These are phyloP conservation scores for Rattus norvegicus DNA, from an alignment of 2,113 vertebrate species.

Conservation along the genomic window GRCr8 NC_086023.1:159306501-159307000, in stretches of 20 bases:
- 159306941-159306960: neutral
- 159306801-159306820: too few species aligned
- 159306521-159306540: neutral
- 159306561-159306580: neutral
- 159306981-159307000: conserved; percentile 23
- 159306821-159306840: too few species aligned
- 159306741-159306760: neutral
- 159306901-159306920: neutral
- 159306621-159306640: neutral
- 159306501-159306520: neutral
- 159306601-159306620: neutral
- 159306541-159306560: neutral
- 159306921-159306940: neutral
- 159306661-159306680: neutral
- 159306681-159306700: neutral
- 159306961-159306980: neutral
- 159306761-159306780: too few species aligned
- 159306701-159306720: neutral
- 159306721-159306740: neutral
- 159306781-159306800: too few species aligned
- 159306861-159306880: neutral
- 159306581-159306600: neutral
- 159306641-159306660: neutral
- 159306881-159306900: neutral
- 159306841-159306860: too few species aligned